Conservation (phyloP, 2,113 vertebrate genomes). For the Amphiprion ocellaris region DNA sequence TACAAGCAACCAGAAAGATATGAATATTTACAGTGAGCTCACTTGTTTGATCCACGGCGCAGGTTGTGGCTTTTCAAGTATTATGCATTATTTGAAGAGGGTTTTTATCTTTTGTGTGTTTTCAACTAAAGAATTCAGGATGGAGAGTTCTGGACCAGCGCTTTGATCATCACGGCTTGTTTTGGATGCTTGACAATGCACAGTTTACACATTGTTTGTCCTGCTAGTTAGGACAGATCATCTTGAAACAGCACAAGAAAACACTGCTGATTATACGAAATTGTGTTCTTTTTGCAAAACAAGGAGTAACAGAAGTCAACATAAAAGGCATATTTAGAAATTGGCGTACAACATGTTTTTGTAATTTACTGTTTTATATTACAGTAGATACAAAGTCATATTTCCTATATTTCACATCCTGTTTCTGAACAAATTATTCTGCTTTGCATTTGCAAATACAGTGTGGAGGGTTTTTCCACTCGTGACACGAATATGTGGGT, state of each 20-base stretch:
- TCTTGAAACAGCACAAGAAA: slow-evolving; percentile 19
- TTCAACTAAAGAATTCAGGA: slow-evolving; percentile 17
- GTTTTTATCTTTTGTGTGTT: neutral
- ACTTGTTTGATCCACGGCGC: neutral
- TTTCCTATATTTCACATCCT: neutral
- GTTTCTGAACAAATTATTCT: neutral
- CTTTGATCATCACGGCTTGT: slow-evolving; percentile 7
- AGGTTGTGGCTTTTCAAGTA: slow-evolving; percentile 1
- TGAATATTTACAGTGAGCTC: slow-evolving; percentile 21
- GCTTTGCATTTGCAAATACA: neutral
- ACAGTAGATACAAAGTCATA: neutral
- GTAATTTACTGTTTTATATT: no score
- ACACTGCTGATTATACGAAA: slow-evolving; percentile 12
- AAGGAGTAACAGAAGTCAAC: neutral
- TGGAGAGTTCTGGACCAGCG: neutral
- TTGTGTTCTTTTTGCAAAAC: slow-evolving; percentile 7
- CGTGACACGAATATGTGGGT: slow-evolving; percentile 59
- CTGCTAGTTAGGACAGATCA: neutral
- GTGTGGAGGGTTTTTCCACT: slow-evolving; percentile 15
- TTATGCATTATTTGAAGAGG: neutral
- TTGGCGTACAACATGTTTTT: neutral
- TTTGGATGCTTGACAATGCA: slow-evolving; percentile 40
- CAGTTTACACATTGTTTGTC: slow-evolving; percentile 33
- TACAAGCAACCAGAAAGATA: slow-evolving; percentile 14
- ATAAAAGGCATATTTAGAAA: no score